Conservation (phyloP, 2,888 invertebrate species). For the Drosophila crucigera region DNA sequence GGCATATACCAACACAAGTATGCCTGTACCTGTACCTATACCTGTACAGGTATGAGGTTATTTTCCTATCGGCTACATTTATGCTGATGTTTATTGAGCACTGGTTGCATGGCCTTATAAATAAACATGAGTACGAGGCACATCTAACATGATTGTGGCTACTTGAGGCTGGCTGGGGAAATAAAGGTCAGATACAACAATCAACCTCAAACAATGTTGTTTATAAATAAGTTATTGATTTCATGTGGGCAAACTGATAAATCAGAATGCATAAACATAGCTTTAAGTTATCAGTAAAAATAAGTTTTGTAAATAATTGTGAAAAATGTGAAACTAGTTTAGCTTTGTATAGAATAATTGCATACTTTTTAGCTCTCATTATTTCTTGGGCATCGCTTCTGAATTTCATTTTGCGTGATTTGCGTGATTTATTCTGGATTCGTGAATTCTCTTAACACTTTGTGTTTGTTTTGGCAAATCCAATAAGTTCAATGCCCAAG, state of each 20-base stretch:
- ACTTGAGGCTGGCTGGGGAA: background rate
- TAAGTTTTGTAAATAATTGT: background rate
- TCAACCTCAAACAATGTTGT: background rate
- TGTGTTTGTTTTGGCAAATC: constrained; percentile 18
- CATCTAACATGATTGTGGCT: background rate
- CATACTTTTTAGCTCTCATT: background rate
- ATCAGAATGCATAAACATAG: background rate
- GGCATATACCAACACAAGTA: background rate
- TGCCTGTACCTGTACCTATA: background rate
- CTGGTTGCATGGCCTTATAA: constrained; percentile 30
- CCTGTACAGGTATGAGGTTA: constrained; percentile 20
- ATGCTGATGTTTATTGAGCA: constrained; percentile 14
- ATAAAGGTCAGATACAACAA: constrained; percentile 21
- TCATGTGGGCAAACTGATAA: background rate
- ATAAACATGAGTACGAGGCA: constrained; percentile 10
- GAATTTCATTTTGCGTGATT: background rate
- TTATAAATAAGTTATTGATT: background rate
- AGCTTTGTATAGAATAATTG: background rate
- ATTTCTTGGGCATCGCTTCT: background rate
- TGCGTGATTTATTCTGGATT: background rate
- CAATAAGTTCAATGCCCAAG: constrained; percentile 50
- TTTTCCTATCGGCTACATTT: constrained; percentile 46
- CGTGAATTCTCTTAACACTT: background rate
- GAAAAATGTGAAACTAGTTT: background rate
- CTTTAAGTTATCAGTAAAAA: background rate